Evolutionary conservation across 2,888 invertebrate species (phyloP).

Genomic region (Enchytraeus crypticus): DNA sequence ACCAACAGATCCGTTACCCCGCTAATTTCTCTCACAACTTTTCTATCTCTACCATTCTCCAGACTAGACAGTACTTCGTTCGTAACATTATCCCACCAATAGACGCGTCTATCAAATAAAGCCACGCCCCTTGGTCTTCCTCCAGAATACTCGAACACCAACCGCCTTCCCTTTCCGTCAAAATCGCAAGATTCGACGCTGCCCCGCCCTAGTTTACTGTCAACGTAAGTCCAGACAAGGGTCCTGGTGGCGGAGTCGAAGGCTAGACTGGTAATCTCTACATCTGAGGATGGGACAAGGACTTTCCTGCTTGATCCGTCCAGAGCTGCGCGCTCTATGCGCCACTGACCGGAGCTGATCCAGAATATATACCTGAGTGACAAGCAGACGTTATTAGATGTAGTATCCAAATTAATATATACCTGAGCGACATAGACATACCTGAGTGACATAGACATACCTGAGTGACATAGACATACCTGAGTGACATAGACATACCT

Average conservation of each 20-base stretch:
- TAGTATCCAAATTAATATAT: too few species aligned
- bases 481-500: too few species aligned
- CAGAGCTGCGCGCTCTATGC: conserved; percentile 68
- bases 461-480: too few species aligned
- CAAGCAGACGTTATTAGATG: too few species aligned
- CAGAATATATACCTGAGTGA: conserved; percentile 55
- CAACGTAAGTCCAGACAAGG: conserved; percentile 72
- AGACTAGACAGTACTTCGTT: not conserved
- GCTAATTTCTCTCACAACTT: not conserved
- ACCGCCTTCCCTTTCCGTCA: conserved; percentile 57
- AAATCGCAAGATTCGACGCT: conserved; percentile 74
- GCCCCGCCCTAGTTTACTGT: conserved; percentile 48
- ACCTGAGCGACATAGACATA: too few species aligned
- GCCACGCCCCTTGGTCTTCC: too few species aligned
- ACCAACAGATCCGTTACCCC: not conserved
- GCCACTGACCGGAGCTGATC: conserved; percentile 71
- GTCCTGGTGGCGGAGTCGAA: conserved; percentile 55
- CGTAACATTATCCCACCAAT: too few species aligned
- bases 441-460: too few species aligned
- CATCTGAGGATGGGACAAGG: conserved; percentile 37
- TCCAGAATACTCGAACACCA: conserved; percentile 60
- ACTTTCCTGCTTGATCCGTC: conserved; percentile 60
- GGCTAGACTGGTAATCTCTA: conserved; percentile 30
- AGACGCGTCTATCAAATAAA: too few species aligned
- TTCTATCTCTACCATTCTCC: not conserved